Conservation (phyloP, 2,113 vertebrate genomes). For the Passer montanus region DNA sequence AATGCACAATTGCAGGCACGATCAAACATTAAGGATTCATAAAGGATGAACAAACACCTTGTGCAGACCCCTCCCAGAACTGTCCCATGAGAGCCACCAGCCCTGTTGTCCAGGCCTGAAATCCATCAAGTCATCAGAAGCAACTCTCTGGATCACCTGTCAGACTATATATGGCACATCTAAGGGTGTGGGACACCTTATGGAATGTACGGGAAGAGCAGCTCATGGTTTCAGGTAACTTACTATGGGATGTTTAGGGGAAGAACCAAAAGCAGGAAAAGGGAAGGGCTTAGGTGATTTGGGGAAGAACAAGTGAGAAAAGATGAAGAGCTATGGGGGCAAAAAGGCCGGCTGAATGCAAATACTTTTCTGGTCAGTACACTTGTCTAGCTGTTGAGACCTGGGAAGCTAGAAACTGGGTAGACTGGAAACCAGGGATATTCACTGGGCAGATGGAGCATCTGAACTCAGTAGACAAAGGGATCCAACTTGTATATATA, state of each 20-base stretch:
- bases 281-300: neutral
- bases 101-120: neutral
- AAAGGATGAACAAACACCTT: neutral
- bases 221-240: neutral
- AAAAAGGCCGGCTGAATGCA: neutral
- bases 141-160: neutral
- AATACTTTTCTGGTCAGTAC: neutral
- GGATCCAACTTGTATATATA: neutral
- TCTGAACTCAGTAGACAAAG: neutral
- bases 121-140: neutral
- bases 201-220: neutral
- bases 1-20: neutral
- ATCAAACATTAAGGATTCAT: neutral
- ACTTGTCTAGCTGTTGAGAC: neutral
- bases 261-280: neutral
- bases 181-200: neutral
- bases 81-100: neutral
- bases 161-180: neutral
- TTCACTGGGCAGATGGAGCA: neutral
- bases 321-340: rapidly evolving
- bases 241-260: neutral
- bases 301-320: neutral
- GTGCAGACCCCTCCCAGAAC: neutral
- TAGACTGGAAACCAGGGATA: neutral
- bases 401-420: neutral